phyloP scores from a whole-genome alignment of 2,797 vertebrate species.

The Hapalemur alaotrensis region DNA sequence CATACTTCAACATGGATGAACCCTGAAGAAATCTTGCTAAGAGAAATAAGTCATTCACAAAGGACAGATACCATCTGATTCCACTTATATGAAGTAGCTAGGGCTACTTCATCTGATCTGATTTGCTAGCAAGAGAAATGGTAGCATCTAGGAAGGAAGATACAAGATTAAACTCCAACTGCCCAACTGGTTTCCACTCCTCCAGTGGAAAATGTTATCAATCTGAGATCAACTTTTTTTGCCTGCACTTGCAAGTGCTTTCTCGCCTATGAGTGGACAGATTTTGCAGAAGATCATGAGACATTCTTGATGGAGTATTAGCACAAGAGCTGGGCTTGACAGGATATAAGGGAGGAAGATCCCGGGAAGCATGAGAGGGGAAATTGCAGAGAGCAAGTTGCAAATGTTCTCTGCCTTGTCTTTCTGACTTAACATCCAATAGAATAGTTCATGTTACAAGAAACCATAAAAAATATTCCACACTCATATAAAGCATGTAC shows the following conservation, averaged over 20 bases:
- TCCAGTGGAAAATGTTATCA: neutral
- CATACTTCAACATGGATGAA: neutral
- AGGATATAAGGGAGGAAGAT: neutral
- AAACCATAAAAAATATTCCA: neutral
- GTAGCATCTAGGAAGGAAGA: neutral
- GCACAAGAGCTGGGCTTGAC: neutral
- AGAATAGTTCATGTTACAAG: neutral
- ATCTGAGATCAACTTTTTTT: neutral
- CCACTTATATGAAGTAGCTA: neutral
- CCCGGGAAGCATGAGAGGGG: neutral
- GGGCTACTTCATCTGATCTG: neutral
- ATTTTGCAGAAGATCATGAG: neutral
- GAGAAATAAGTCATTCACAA: neutral
- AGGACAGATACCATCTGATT: neutral
- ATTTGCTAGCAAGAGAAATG: neutral
- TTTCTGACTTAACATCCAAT: neutral
- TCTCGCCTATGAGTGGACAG: neutral
- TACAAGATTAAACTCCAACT: neutral
- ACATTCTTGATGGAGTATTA: neutral
- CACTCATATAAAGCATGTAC: neutral
- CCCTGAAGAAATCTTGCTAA: neutral
- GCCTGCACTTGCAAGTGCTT: neutral
- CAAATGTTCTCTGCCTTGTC: neutral
- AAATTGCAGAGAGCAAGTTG: neutral
- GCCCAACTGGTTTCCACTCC: neutral